A percentile compares a stretch with the other conserved stretches of the same genome.
Conservation (phyloP, 2,113 vertebrate genomes). For the Pavo muticus region DNA sequence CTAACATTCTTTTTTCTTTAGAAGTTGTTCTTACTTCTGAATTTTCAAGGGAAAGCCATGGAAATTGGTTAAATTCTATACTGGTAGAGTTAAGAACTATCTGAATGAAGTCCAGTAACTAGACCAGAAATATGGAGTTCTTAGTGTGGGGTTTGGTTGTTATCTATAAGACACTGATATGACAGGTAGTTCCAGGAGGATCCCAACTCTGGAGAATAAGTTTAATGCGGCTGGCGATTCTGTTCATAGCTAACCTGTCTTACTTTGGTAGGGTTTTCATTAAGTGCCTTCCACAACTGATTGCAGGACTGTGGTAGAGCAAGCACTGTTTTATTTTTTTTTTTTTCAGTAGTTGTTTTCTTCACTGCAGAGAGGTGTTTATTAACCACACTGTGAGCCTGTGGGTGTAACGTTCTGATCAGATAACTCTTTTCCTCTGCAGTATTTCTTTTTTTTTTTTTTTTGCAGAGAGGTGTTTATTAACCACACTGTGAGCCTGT, state of each 20-base stretch:
- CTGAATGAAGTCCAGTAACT: not conserved
- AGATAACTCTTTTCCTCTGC: constrained; percentile 76
- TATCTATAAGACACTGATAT: not conserved
- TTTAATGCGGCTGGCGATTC: not conserved
- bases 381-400: constrained; percentile 60
- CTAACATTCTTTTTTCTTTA: not conserved
- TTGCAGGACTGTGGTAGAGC: not conserved
- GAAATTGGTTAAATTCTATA: not conserved
- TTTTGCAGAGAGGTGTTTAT: constrained; percentile 39
- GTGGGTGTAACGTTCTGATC: constrained; percentile 62
- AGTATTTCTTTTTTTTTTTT: no score
- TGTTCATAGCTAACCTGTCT: not conserved
- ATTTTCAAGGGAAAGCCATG: not conserved
- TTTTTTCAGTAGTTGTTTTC: not conserved
- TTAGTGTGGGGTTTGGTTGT: not conserved
- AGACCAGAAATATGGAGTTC: not conserved
- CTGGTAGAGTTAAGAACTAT: not conserved
- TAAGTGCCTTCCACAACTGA: not conserved
- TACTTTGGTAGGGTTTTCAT: not conserved
- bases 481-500: constrained; percentile 59
- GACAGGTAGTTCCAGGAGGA: not conserved
- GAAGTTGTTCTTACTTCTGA: not conserved
- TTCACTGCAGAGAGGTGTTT: constrained; percentile 18
- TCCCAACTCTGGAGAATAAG: not conserved
- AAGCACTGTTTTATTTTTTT: not conserved